Evolutionary conservation across 1,140 invertebrate genomes (phyloP), one percentile per base, ranked within the genome.

Genomic region (Pseudomyrmex dendroicus): DNA sequence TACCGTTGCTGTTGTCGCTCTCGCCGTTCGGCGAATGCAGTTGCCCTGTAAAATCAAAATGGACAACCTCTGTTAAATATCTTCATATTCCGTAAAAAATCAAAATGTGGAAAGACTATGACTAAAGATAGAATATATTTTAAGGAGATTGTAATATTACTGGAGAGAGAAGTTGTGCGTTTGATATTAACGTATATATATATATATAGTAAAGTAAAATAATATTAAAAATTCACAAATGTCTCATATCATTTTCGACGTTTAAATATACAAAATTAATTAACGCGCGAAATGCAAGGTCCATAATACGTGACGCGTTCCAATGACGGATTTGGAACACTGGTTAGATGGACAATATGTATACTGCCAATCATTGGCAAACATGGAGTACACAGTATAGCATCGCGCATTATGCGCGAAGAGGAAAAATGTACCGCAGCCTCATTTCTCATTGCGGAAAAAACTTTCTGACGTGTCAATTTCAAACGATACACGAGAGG

Each of bases 21-120:
- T 93, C 93, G 83, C 92, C 92, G 76, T 89, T 93, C 50, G 92
- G 91, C 86, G 92, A 92, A 82, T 94, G 92, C 70, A 94, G 76
- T 78, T 94, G 93, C 93, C 92, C 93, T 94, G 83, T 56, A 88
- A 88, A 63, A 87, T 7, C 9, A 15, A 76, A 76, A 52, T 10
- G 0, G 1, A 20, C 13, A 22, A 9, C 12, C 9, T 70, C 9
- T 15, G 2, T 78, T 72, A 80, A n/a, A 78, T 59, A 59, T 59
- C 52, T 20, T 17, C 35, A 17, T 35, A 74, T 82, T 46, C 22
- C 2, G 2, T n/a, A 13, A 46, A 73, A 13, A 61, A 62, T 22
- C 13, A 20, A 22, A 56, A 82, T 62, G 5, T n/a, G 22, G 73
- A 52, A 2, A 46, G 17, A 8, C 10, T 48, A 76, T 15, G 48